A percentile compares a stretch with the other conserved stretches of the same genome.
Conservation (phyloP, 2,113 vertebrate species). For the Oxyruncus cristatus region DNA sequence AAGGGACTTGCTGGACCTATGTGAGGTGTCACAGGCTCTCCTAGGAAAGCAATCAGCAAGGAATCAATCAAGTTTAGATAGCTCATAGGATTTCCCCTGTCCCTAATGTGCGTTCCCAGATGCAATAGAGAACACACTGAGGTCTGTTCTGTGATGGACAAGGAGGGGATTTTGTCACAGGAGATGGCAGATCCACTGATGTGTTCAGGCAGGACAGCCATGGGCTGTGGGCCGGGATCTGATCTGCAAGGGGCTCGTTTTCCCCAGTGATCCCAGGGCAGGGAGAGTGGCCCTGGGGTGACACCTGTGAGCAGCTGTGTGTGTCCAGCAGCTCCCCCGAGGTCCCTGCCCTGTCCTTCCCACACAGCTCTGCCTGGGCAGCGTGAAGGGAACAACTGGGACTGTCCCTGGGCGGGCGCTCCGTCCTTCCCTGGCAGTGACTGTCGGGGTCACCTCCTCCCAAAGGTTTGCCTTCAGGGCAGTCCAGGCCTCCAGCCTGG, state of each 20-base stretch:
- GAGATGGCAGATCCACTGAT: neutral
- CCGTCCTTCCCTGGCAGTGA: fast-evolving
- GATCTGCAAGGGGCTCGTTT: neutral
- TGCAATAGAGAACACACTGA: neutral
- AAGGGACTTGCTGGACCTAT: neutral
- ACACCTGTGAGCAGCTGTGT: neutral
- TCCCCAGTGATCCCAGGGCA: neutral
- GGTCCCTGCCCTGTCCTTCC: neutral
- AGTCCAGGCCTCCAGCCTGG: neutral
- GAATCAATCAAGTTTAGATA: neutral
- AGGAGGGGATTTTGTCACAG: neutral
- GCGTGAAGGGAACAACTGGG: neutral
- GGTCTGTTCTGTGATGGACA: neutral
- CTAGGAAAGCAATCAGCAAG: neutral
- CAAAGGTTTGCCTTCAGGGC: fast-evolving
- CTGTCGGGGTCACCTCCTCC: neutral
- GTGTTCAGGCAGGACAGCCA: neutral
- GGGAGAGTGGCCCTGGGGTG: neutral
- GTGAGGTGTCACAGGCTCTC: neutral
- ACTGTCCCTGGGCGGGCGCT: neutral
- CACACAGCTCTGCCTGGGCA: neutral
- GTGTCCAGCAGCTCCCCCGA: neutral
- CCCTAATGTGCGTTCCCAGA: neutral
- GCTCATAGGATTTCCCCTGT: neutral
- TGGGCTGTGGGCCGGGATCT: neutral